These are phyloP conservation scores for Potorous gilbertii DNA, from an alignment of 2,797 vertebrate genomes.

Conservation along the genomic window DNA sequence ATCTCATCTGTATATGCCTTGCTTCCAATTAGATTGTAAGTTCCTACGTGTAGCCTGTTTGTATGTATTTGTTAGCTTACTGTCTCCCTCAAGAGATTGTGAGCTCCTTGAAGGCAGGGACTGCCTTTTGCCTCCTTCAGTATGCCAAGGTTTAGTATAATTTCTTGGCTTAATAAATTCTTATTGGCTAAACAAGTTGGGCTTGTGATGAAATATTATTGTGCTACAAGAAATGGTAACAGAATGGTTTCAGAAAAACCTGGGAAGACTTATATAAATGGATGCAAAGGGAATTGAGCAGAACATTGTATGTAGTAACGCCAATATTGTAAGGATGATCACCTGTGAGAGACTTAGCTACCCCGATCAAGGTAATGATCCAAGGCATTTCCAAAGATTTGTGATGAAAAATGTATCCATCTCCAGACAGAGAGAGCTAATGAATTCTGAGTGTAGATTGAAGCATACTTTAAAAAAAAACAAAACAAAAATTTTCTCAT, in stretches of 20 bases:
- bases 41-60: not conserved
- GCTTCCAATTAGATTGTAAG: not conserved
- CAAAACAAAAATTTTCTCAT: not conserved
- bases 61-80: not conserved
- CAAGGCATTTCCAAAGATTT: not conserved
- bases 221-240: not conserved
- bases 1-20: not conserved
- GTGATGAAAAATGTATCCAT: not conserved
- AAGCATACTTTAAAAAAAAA: not conserved
- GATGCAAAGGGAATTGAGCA: not conserved
- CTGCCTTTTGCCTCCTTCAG: not conserved
- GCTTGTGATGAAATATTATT: not conserved
- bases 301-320: not conserved
- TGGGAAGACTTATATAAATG: not conserved
- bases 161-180: not conserved
- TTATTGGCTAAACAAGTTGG: not conserved
- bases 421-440: not conserved
- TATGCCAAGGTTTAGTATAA: not conserved
- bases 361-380: not conserved
- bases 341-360: not conserved
- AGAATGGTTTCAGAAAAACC: not conserved
- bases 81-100: not conserved
- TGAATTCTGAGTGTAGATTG: not conserved
- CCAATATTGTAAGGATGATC: not conserved
- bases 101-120: not conserved